These are phyloP conservation scores for Crypturellus tataupa DNA, from an alignment of 2,797 vertebrate species.

Conservation along the genomic window DNA sequence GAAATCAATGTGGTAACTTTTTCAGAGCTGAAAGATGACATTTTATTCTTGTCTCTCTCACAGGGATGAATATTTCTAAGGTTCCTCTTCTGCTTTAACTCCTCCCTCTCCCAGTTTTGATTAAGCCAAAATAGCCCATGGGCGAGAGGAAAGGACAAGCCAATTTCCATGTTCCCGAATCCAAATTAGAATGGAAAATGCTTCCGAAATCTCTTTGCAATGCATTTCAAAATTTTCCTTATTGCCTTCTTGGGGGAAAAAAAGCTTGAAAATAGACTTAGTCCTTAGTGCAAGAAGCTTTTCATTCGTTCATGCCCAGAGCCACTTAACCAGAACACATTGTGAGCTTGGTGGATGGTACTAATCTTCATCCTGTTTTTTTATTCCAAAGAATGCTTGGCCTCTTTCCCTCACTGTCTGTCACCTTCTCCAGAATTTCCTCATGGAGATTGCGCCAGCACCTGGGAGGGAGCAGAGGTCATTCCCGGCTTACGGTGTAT, in stretches of 20 bases:
- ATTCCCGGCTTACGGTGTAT: not conserved
- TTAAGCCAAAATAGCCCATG: not conserved
- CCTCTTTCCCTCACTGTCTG: not conserved
- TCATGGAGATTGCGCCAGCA: not conserved
- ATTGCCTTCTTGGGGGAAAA: not conserved
- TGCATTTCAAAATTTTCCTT: not conserved
- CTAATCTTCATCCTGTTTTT: not conserved
- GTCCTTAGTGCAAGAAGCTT: not conserved
- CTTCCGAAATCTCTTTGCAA: conserved; percentile 18
- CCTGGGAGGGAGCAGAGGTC: not conserved
- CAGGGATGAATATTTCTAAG: conserved; percentile 42
- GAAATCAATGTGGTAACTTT: conserved; percentile 63
- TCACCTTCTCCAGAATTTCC: not conserved
- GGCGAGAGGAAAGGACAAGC: not conserved
- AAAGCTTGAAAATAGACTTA: not conserved
- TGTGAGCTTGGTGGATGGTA: not conserved
- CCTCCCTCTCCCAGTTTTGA: conserved; percentile 5
- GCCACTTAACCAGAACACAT: not conserved
- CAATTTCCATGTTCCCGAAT: not conserved
- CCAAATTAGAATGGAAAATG: not conserved
- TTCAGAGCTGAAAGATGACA: conserved; percentile 17
- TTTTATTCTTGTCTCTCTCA: conserved; percentile 38
- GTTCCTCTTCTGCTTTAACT: not conserved
- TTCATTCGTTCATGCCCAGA: not conserved
- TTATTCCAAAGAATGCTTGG: not conserved